These are phyloP conservation scores for Minunthozetes semirufus DNA, from an alignment of 2,888 invertebrate genomes.

Conservation along the genomic window DNA sequence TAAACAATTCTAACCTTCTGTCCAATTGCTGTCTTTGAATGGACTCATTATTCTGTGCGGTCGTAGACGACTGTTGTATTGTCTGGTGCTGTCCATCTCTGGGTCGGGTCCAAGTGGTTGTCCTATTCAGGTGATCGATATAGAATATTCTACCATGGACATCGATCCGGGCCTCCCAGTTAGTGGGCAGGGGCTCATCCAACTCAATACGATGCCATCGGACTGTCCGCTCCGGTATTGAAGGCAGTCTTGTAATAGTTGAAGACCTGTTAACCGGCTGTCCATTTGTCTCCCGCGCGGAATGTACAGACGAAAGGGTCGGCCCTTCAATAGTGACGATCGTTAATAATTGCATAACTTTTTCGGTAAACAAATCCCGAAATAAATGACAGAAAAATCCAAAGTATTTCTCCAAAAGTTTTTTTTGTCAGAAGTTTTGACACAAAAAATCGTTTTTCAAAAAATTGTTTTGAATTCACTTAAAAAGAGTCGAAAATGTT, in stretches of 20 bases:
- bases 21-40: conserved; percentile 64
- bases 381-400: too few species aligned
- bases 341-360: neutral
- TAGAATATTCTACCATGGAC: conserved; percentile 94
- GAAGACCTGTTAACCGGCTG: conserved; percentile 24
- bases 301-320: conserved; percentile 35
- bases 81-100: conserved; percentile 42
- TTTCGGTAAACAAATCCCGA: too few species aligned
- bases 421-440: too few species aligned
- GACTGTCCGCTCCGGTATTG: conserved; percentile 67
- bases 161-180: conserved; percentile 96
- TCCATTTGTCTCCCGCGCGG: neutral
- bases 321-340: conserved; percentile 6
- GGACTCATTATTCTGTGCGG: conserved; percentile 47
- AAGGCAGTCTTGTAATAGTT: conserved; percentile 66
- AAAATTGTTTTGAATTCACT: too few species aligned
- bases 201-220: conserved; percentile 56
- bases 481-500: too few species aligned
- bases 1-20: conserved; percentile 45
- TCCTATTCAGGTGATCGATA: conserved; percentile 91
- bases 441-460: too few species aligned
- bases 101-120: conserved; percentile 92
- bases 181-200: conserved; percentile 79
- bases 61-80: conserved; percentile 49
- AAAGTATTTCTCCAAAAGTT: too few species aligned